Evolutionary conservation across 2,888 invertebrate genomes (phyloP).

Genomic region (Spilarctia lutea): DNA sequence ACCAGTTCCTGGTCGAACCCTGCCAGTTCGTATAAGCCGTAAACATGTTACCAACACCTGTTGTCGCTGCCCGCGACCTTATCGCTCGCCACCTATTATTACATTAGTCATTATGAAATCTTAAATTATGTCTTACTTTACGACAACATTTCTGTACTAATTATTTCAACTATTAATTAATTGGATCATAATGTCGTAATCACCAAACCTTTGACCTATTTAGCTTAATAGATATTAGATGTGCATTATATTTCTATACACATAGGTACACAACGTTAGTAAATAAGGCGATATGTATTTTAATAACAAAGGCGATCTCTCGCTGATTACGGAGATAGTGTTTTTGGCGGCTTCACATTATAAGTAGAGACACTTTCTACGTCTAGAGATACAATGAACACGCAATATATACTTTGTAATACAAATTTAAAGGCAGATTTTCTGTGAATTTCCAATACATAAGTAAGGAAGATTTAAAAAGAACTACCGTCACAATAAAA

Average conservation of each 20-base stretch:
- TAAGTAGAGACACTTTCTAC: conserved; percentile 81
- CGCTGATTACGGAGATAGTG: conserved; percentile 54
- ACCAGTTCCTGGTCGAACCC: conserved; percentile 69
- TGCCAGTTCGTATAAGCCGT: conserved; percentile 37
- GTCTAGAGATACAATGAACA: conserved; percentile 80
- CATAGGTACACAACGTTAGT: neutral
- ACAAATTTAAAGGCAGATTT: conserved; percentile 29
- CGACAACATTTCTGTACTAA: conserved; percentile 54
- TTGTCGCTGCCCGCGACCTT: conserved; percentile 52
- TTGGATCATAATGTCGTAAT: conserved; percentile 51
- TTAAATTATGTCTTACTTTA: conserved; percentile 48
- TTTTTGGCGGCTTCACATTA: conserved; percentile 78
- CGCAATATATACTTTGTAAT: conserved; percentile 63
- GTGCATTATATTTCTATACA: neutral
- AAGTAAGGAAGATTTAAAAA: neutral
- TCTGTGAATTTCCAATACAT: neutral
- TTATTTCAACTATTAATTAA: conserved; percentile 58
- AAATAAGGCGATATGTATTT: neutral
- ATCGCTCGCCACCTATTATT: conserved; percentile 79
- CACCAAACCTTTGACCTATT: conserved; percentile 40
- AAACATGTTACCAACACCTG: conserved; percentile 54
- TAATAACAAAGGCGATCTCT: conserved; percentile 1
- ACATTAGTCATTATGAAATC: conserved; percentile 64
- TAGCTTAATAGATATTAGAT: conserved; percentile 20
- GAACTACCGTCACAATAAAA: neutral